phyloP scores from a whole-genome alignment of 2,888 invertebrate genomes.

The Chrysolina oricalcia region DNA sequence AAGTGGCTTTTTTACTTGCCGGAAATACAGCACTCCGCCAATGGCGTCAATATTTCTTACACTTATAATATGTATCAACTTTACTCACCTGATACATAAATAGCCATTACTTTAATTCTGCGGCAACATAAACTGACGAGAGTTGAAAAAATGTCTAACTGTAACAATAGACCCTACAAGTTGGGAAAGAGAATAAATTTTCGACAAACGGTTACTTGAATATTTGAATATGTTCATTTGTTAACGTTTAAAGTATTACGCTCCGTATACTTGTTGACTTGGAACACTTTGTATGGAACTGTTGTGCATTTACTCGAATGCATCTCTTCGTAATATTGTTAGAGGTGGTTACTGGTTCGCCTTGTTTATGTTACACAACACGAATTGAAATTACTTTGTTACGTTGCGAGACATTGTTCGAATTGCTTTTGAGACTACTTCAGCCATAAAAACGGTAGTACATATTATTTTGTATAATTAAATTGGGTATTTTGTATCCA shows the following conservation, averaged over 20 bases:
- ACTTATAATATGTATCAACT: too few relatives aligned
- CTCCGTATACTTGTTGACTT: neutral
- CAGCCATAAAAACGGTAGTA: slow-evolving; percentile 10
- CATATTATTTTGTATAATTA: neutral
- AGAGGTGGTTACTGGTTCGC: slow-evolving; percentile 17
- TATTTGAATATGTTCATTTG: neutral
- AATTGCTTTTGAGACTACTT: slow-evolving; percentile 9
- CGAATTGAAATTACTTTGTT: slow-evolving; percentile 25
- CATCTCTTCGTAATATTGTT: slow-evolving; percentile 31
- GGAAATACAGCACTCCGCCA: too few relatives aligned
- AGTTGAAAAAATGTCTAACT: too few relatives aligned
- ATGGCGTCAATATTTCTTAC: too few relatives aligned
- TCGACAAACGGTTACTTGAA: neutral
- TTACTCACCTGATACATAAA: too few relatives aligned
- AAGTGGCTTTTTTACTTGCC: too few relatives aligned
- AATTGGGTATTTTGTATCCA: slow-evolving; percentile 9
- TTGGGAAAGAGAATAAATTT: too few relatives aligned
- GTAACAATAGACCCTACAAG: too few relatives aligned
- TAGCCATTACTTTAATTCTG: too few relatives aligned
- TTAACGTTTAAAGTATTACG: neutral
- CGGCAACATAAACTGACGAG: too few relatives aligned
- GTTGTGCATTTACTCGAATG: neutral
- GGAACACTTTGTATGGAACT: neutral
- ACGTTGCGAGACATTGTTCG: neutral
- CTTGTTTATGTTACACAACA: slow-evolving; percentile 16